A percentile compares a stretch with the other conserved stretches of the same genome.
These are phyloP conservation scores for Teinopalpus imperialis DNA, from an alignment of 2,888 invertebrate species.

Conservation along the genomic window DNA sequence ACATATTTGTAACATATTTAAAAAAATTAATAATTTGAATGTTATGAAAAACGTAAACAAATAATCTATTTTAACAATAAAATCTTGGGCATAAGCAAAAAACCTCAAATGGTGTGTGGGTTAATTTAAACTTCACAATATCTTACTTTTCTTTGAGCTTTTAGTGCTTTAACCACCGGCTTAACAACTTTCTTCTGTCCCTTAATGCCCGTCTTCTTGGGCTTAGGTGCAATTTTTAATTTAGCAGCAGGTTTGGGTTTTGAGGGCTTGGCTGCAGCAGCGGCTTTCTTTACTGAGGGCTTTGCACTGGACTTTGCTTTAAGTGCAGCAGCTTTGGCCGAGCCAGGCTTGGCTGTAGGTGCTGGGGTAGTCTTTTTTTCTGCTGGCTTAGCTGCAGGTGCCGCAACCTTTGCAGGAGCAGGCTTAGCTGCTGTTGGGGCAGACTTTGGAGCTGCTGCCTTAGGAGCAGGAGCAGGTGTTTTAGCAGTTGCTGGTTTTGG, in stretches of 20 bases:
- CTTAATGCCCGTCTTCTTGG: constrained; percentile 80
- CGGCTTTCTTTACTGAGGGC: constrained; percentile 76
- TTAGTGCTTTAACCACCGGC: constrained; percentile 89
- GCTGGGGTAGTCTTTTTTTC: constrained; percentile 64
- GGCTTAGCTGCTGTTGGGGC: constrained; percentile 75
- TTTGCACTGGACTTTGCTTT: constrained; percentile 77
- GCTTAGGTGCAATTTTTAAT: constrained; percentile 77
- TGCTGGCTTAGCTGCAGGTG: constrained; percentile 60
- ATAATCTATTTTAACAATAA: too few relatives aligned
- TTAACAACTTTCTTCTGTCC: constrained; percentile 76
- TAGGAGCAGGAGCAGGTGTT: constrained; percentile 65
- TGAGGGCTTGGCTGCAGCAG: constrained; percentile 65
- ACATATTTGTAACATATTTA: too few relatives aligned
- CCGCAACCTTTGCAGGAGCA: constrained; percentile 67
- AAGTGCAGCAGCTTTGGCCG: constrained; percentile 75
- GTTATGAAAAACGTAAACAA: too few relatives aligned
- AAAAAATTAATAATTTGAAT: too few relatives aligned
- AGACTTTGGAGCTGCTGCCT: constrained; percentile 65
- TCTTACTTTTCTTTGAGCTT: constrained; percentile 91
- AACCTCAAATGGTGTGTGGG: too few relatives aligned
- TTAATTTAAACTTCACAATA: too few relatives aligned
- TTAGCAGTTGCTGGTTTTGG: constrained; percentile 64
- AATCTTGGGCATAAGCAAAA: too few relatives aligned
- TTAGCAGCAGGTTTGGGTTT: constrained; percentile 79
- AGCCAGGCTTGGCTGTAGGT: constrained; percentile 76